A percentile compares a stretch with the other conserved stretches of the same genome.
These are phyloP conservation scores for Anolis carolinensis DNA, from an alignment of 2,113 vertebrate species.

Conservation along the genomic window DNA sequence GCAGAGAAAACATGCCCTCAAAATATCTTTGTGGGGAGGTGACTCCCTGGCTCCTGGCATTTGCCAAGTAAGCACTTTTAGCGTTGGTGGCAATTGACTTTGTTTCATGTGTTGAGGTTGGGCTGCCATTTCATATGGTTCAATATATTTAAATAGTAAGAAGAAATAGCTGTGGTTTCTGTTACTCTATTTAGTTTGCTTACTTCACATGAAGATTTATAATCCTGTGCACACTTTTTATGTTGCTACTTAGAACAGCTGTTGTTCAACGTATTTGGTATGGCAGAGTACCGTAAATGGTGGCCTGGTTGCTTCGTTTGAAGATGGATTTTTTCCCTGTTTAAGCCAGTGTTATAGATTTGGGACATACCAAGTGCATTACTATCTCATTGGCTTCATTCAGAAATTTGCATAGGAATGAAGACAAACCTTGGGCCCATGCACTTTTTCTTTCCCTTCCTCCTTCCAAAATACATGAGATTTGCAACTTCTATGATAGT, in stretches of 20 bases:
- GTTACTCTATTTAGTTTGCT: constrained; percentile 9
- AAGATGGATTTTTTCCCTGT: neutral
- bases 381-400: neutral
- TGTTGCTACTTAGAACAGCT: neutral
- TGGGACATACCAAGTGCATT: neutral
- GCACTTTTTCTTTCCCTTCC: no score
- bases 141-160: constrained; percentile 26
- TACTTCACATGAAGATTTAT: constrained; percentile 1
- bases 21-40: neutral
- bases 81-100: neutral
- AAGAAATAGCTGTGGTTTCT: constrained; percentile 6
- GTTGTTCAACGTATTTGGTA: constrained; percentile 4
- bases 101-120: neutral
- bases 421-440: neutral
- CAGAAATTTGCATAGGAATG: neutral
- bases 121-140: constrained; percentile 16
- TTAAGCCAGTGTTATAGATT: neutral
- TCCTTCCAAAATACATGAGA: neutral
- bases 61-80: constrained; percentile 4
- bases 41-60: neutral
- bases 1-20: neutral
- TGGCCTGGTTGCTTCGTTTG: neutral
- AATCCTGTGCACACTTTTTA: neutral
- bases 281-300: neutral
- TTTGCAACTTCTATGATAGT: no score